Evolutionary conservation across 1,140 invertebrate genomes (phyloP).

Genomic region (Heliconius melpomene): DNA sequence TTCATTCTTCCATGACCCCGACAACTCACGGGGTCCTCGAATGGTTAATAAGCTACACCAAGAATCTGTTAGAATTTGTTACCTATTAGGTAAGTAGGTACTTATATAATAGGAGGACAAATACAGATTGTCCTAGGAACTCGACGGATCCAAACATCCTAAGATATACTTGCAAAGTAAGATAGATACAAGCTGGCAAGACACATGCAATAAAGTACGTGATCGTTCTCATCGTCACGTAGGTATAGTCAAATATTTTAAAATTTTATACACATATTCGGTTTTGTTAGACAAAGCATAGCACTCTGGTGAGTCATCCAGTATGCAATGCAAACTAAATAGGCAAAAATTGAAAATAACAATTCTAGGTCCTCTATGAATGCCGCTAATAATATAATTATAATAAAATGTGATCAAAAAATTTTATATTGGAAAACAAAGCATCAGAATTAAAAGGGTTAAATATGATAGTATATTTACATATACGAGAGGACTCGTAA

Average conservation of each 20-base stretch:
- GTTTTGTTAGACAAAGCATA: conserved; percentile 1
- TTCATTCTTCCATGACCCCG: too few relatives aligned
- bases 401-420: background rate
- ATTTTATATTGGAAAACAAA: background rate
- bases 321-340: background rate
- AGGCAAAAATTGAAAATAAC: background rate
- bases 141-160: too few relatives aligned
- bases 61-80: too few relatives aligned
- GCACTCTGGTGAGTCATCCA: background rate
- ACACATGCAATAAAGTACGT: background rate
- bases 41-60: too few relatives aligned
- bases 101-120: too few relatives aligned
- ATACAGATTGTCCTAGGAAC: too few relatives aligned
- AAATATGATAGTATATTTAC: too few relatives aligned
- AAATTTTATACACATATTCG: background rate
- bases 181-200: background rate
- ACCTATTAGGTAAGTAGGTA: too few relatives aligned
- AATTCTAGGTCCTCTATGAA: background rate
- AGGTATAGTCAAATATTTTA: background rate
- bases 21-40: too few relatives aligned
- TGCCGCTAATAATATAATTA: background rate
- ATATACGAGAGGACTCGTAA: too few relatives aligned
- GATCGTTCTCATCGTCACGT: background rate
- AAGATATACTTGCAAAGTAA: background rate
- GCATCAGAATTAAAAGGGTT: background rate